These are phyloP conservation scores for Promerops cafer DNA, from an alignment of 2,113 vertebrate species.

Conservation along the genomic window DNA sequence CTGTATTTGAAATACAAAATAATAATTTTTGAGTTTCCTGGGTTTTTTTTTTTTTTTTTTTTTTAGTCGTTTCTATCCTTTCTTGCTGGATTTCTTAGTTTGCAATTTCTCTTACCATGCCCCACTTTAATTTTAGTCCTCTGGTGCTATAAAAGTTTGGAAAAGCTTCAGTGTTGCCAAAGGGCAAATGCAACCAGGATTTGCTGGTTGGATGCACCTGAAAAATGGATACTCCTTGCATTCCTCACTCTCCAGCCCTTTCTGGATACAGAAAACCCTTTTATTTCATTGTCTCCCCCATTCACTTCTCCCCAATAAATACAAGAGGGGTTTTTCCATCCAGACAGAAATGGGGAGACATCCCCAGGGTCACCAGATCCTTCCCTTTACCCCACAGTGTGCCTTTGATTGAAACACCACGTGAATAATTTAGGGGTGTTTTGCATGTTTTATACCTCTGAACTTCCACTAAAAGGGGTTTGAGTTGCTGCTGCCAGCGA, in stretches of 20 bases:
- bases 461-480: slow-evolving; percentile 4
- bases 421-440: slow-evolving; percentile 50
- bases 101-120: background rate
- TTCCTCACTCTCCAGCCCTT: background rate
- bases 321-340: background rate
- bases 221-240: background rate
- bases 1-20: background rate
- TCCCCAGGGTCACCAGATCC: background rate
- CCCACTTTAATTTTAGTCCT: background rate
- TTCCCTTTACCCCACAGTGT: background rate
- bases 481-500: background rate
- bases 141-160: background rate
- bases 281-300: background rate
- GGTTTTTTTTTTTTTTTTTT: fast-evolving
- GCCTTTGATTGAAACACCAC: background rate
- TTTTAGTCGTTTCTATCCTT: background rate
- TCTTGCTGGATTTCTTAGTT: background rate
- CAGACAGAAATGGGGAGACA: background rate
- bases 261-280: background rate
- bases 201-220: background rate
- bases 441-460: slow-evolving; percentile 41
- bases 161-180: background rate
- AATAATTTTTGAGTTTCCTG: background rate
- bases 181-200: background rate
- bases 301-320: background rate